Evolutionary conservation across 2,888 invertebrate species (phyloP), one percentile per base, ranked within the genome.

Genomic region (Thalpophila matura): DNA sequence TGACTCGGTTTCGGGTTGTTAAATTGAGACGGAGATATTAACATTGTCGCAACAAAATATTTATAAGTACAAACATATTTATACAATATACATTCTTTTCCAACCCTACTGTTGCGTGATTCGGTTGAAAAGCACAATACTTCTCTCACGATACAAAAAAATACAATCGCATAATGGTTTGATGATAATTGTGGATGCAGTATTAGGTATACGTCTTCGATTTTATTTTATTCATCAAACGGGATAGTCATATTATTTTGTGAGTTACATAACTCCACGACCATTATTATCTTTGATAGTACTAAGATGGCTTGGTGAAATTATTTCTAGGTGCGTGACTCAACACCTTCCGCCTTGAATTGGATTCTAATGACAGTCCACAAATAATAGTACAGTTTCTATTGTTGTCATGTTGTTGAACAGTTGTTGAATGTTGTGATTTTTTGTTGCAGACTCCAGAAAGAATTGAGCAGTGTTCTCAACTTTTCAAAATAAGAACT

Each of bases 391-490:
- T 68, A 76, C 56, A 60, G 65, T 79, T 86, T 86, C 69, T 73
- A 79, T 83, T 67, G 66, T 77, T 75, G 58, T 66, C 40, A 24
- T 66, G 14, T 58, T 45, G 18, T 35, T 43, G 7, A 37, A 43
- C n/a, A n/a, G n/a, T 50, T 64, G 42, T 62, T 64, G 47, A 47
- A 54, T 46, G n/a, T 57, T 65, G 55, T 50, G 10, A 22, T 27
- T 80, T 69, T 81, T 88, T 86, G 81, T 92, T 90, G 33, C 91
- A 94, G 94, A 89, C 86, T 89, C 89, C 88, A 87, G 91, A 90
- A 88, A 91, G 82, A 85, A 89, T 87, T 89, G 91, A 92, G 86
- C 86, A 69, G 47, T 77, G 80, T 79, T 77, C 89, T 89, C 90
- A 91, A 90, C 90, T 90, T 88, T 89, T 88, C 67, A 89, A 88